Percentiles rank a stretch among this genome's conserved stretches.
Evolutionary conservation across 2,797 vertebrate species (phyloP).

Genomic region (Danionella dracula): DNA sequence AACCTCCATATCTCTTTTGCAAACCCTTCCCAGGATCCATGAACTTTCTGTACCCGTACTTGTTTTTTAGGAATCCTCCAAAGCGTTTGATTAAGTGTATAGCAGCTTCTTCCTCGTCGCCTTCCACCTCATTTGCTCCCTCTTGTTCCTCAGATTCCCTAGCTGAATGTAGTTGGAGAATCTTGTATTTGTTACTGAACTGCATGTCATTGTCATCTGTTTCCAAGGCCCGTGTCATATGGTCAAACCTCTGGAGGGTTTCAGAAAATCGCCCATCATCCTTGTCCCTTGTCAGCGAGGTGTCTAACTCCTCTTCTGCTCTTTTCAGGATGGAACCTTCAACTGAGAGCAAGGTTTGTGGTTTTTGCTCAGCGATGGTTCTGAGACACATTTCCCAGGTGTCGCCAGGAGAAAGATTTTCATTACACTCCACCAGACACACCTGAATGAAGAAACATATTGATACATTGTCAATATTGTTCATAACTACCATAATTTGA

Average conservation of each 20-base stretch:
- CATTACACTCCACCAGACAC: conserved; percentile 84
- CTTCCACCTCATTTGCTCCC: conserved; percentile 35
- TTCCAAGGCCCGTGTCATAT: conserved; percentile 57
- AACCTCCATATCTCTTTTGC: conserved; percentile 93
- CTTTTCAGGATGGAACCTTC: conserved; percentile 58
- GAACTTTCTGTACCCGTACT: conserved; percentile 68
- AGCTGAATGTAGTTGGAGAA: conserved; percentile 50
- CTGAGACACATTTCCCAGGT: conserved; percentile 79
- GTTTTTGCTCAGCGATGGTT: conserved; percentile 43
- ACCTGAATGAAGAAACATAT: conserved; percentile 60
- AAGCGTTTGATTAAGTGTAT: conserved; percentile 71
- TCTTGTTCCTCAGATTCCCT: conserved; percentile 55
- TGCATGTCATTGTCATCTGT: conserved; percentile 47
- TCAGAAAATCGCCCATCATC: conserved; percentile 56
- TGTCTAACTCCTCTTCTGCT: conserved; percentile 65
- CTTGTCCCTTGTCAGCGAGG: conserved; percentile 56
- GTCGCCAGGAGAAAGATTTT: conserved; percentile 62
- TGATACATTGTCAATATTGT: neutral
- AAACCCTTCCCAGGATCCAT: conserved; percentile 70
- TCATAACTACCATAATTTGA: too few species aligned
- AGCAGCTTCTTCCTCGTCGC: conserved; percentile 46
- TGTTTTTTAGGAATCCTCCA: conserved; percentile 71
- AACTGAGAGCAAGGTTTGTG: conserved; percentile 48
- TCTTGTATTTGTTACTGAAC: conserved; percentile 48
- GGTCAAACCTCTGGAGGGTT: conserved; percentile 62